Conservation (phyloP, 2,888 invertebrate genomes). For the Ophraella communa region DNA sequence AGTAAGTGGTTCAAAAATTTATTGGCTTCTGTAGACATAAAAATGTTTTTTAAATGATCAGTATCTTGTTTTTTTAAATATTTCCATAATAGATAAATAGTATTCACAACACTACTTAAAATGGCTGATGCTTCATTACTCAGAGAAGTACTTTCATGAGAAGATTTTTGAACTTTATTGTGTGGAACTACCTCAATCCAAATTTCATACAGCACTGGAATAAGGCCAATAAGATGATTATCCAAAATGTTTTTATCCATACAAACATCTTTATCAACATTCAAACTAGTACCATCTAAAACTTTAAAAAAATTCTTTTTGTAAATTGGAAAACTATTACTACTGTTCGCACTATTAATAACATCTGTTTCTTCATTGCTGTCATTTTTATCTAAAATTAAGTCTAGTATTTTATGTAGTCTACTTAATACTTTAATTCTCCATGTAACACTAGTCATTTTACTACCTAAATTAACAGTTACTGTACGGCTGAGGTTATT, state of each 20-base stretch:
- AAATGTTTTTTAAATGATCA: constrained; percentile 48
- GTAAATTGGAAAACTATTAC: constrained; percentile 35
- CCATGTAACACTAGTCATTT: constrained; percentile 80
- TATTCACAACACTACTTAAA: constrained; percentile 68
- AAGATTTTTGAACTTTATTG: constrained; percentile 34
- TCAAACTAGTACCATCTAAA: constrained; percentile 24
- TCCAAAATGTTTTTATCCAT: constrained; percentile 56
- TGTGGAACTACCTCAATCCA: constrained; percentile 81
- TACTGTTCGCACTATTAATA: constrained; percentile 7
- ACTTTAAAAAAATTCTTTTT: constrained; percentile 24
- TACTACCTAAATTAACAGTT: constrained; percentile 72
- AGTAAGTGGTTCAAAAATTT: constrained; percentile 66
- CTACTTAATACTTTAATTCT: constrained; percentile 76
- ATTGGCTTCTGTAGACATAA: constrained; percentile 63
- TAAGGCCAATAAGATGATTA: constrained; percentile 70
- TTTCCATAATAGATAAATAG: constrained; percentile 64
- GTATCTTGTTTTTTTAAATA: constrained; percentile 39
- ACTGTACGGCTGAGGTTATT: constrained; percentile 72
- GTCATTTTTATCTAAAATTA: constrained; percentile 33
- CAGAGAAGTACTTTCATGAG: constrained; percentile 56
- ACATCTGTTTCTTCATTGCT: not conserved
- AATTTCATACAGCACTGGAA: constrained; percentile 81
- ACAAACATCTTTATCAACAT: constrained; percentile 5
- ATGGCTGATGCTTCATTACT: constrained; percentile 70
- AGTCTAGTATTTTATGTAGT: constrained; percentile 68